A percentile compares a stretch with the other conserved stretches of the same genome.
Evolutionary conservation across 2,797 vertebrate species (phyloP).

Genomic region (Monodelphis domestica): DNA sequence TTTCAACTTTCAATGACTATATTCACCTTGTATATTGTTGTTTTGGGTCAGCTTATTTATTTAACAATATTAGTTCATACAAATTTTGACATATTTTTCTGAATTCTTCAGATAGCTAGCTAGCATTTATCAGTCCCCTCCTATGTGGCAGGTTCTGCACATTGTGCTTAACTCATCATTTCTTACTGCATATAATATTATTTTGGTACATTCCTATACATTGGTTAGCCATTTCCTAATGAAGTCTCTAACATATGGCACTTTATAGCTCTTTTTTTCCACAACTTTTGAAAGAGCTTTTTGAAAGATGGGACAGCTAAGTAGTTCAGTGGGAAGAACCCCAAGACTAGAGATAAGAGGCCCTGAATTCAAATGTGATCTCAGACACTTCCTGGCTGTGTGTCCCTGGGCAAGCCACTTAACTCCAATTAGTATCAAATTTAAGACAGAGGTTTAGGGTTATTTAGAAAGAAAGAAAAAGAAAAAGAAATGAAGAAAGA

Average conservation of each 20-base stretch:
- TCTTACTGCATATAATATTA: neutral
- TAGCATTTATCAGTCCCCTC: neutral
- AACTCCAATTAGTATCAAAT: no score
- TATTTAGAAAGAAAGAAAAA: no score
- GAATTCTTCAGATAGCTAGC: neutral
- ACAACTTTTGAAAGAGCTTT: neutral
- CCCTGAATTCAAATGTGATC: no score
- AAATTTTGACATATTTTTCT: neutral
- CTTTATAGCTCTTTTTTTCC: neutral
- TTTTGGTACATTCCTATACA: neutral
- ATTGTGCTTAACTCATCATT: neutral
- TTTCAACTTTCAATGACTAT: neutral
- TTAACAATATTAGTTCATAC: neutral
- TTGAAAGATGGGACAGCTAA: no score
- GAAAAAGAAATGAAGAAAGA: no score
- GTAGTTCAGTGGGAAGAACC: no score
- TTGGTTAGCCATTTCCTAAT: neutral
- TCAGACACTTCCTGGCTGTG: no score
- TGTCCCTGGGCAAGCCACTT: no score
- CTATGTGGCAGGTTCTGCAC: neutral
- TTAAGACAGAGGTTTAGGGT: no score
- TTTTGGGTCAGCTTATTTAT: neutral
- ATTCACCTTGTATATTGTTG: neutral
- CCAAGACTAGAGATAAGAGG: no score
- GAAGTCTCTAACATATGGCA: neutral